These are phyloP conservation scores for Rhinoderma darwinii DNA, from an alignment of 2,113 vertebrate species.

Conservation along the genomic window DNA sequence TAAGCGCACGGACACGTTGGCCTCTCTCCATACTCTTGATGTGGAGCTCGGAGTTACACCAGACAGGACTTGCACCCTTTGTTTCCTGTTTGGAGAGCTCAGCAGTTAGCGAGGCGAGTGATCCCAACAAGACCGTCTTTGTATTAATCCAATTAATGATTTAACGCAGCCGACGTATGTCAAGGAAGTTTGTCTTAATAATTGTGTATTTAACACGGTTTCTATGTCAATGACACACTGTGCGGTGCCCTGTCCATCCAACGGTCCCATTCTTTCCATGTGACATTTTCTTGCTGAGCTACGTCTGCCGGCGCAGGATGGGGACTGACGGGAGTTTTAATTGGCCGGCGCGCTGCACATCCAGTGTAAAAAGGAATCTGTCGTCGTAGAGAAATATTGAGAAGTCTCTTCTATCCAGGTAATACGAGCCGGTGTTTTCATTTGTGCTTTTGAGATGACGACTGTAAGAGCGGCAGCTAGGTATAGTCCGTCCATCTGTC, in stretches of 20 bases:
- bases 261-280: conserved; percentile 9
- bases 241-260: conserved; percentile 15
- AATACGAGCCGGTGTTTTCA: conserved; percentile 14
- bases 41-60: conserved; percentile 67
- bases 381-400: background rate
- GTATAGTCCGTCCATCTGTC: conserved; percentile 37
- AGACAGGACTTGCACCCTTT: conserved; percentile 77
- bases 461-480: conserved; percentile 4
- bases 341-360: background rate
- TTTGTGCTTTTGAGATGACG: conserved; percentile 10
- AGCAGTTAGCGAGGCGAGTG: conserved; percentile 63
- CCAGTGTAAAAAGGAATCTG: conserved; percentile 12
- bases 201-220: conserved; percentile 71
- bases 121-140: conserved; percentile 77
- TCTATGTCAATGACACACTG: conserved; percentile 45
- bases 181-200: conserved; percentile 70
- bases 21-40: conserved; percentile 64
- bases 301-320: background rate
- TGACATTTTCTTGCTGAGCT: conserved; percentile 10
- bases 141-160: conserved; percentile 79
- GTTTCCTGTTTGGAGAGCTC: conserved; percentile 72
- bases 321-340: background rate
- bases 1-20: conserved; percentile 63
- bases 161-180: conserved; percentile 65
- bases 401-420: conserved; percentile 15